Evolutionary conservation across 2,113 vertebrate species (phyloP), one percentile per base, ranked within the genome.

Genomic region (Archocentrus centrarchus): DNA sequence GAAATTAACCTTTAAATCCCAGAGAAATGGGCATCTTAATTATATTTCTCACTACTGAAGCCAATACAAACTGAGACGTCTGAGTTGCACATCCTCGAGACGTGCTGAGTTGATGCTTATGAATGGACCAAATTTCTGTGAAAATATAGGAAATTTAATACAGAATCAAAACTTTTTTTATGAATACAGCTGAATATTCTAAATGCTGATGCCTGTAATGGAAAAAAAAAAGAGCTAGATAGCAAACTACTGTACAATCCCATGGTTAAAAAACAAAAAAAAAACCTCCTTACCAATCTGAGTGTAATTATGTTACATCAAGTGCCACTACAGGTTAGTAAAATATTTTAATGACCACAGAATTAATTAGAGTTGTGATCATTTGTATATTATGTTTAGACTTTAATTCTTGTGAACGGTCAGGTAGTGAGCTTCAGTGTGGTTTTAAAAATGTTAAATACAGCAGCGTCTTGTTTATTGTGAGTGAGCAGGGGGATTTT

Each of bases 1-100:
- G 85, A 92, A 85, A 84, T 83, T 44, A 90, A 88, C n/a, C 32
- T 79, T 50, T 59, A 57, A 84, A 89, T 89, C 82, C 35, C 66
- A 4, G 20, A 82, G 89, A 86, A 77, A 76, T 39, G 0, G 14
- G 37, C 15, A 32, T 64, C 37, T 59, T 76, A 57, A 84, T 81
- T 79, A 85, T 86, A 64, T 89, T 88, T 89, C 77, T 80, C 78
- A 80, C 75, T 17, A 37, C n/a, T 0, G 2, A 64, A 70, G 81
- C 84, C 84, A 90, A 77, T 20, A 84, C 41, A 86, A 73, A 75
- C 79, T 61, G 68, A 87, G 83, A 53, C 27, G 61, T 58, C 55
- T 3, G 20, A 10, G 57, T 78, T 59, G 84, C 55, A 79, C 76
- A 76, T 86, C 59, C 6, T 80, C 9, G 0, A 81, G 58, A 82